Percentiles rank a stretch among this genome's conserved stretches.
These are phyloP conservation scores for Epicauta chinensis DNA, from an alignment of 1,140 invertebrate genomes.

Conservation along the genomic window DNA sequence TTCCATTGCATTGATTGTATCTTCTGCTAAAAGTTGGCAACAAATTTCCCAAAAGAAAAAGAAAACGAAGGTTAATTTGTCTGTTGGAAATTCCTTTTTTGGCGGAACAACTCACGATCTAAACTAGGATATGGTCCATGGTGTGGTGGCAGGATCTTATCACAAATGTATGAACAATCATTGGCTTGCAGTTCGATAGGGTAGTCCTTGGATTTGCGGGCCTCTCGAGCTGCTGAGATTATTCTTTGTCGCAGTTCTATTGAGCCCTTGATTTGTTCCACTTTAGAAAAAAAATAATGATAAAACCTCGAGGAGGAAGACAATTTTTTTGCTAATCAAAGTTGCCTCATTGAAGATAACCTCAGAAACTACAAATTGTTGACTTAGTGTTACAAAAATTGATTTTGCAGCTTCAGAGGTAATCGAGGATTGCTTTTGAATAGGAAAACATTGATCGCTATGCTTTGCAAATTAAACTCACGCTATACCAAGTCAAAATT, in stretches of 20 bases:
- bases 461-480: too few relatives aligned
- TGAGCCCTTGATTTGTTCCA: slow-evolving; percentile 70
- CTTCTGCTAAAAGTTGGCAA: slow-evolving; percentile 23
- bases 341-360: too few relatives aligned
- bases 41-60: too few relatives aligned
- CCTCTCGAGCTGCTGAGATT: slow-evolving; percentile 56
- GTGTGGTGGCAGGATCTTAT: slow-evolving; percentile 28
- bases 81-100: too few relatives aligned
- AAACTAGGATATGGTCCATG: slow-evolving; percentile 37
- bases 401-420: too few relatives aligned
- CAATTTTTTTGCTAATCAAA: too few relatives aligned
- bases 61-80: too few relatives aligned
- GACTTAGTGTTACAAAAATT: too few relatives aligned
- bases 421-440: too few relatives aligned
- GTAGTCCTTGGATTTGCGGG: slow-evolving; percentile 53
- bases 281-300: slow-evolving; percentile 44
- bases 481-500: too few relatives aligned
- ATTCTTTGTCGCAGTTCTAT: slow-evolving; percentile 63
- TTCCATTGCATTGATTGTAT: slow-evolving; percentile 42
- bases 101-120: slow-evolving; percentile 32
- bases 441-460: too few relatives aligned
- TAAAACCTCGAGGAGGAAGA: neutral
- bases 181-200: slow-evolving; percentile 45
- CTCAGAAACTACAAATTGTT: too few relatives aligned
- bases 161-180: slow-evolving; percentile 35